phyloP scores from a whole-genome alignment of 2,113 vertebrate genomes.

The Mesitornis unicolor region DNA sequence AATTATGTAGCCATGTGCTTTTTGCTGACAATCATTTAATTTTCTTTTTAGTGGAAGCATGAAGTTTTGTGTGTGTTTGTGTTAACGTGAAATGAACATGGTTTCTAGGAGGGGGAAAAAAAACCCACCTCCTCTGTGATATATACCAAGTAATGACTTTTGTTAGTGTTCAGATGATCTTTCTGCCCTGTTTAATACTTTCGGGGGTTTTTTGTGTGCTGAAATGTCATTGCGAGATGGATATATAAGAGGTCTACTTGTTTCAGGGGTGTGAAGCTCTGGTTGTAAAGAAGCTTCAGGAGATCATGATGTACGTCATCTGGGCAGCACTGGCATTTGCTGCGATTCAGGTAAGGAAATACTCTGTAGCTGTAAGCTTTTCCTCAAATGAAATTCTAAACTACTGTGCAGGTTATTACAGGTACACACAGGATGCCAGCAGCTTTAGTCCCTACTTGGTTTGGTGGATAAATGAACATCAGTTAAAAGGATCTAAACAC shows the following conservation, averaged over 20 bases:
- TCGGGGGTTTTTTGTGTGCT: background rate
- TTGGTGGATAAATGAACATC: background rate
- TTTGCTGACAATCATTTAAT: background rate
- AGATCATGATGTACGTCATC: slow-evolving; percentile 99
- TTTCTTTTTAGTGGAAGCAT: background rate
- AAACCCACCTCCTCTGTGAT: fast-evolving
- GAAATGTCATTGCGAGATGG: background rate
- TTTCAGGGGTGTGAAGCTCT: slow-evolving; percentile 92
- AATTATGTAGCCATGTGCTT: fast-evolving
- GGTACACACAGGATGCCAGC: background rate
- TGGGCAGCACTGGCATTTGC: slow-evolving; percentile 95
- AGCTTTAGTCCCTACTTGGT: background rate
- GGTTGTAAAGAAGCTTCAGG: slow-evolving; percentile 95
- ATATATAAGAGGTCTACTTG: background rate
- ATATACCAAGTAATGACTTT: background rate
- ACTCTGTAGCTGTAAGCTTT: background rate
- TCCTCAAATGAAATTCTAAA: background rate
- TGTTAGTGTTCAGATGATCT: background rate
- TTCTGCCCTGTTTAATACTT: background rate
- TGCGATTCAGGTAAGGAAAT: slow-evolving; percentile 87
- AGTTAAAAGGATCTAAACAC: background rate
- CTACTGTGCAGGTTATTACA: background rate
- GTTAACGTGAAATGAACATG: background rate
- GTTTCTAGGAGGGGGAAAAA: background rate
- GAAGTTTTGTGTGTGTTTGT: background rate